These are phyloP conservation scores for Acanthiza pusilla DNA, from an alignment of 2,797 vertebrate species.

Conservation along the genomic window DNA sequence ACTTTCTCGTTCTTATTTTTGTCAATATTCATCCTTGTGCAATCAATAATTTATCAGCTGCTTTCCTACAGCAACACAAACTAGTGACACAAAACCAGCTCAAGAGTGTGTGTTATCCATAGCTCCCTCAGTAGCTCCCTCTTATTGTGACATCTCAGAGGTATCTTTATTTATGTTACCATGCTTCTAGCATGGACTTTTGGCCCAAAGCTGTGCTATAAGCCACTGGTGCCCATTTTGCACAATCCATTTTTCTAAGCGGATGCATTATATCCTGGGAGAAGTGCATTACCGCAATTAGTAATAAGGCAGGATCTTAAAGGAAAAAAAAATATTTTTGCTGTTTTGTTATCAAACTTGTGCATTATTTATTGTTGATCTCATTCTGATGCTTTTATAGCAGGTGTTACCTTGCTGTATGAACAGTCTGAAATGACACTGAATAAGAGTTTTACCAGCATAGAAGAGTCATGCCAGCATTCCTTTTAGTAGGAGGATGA, in stretches of 20 bases:
- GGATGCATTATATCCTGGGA: rapidly evolving
- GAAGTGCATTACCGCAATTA: background rate
- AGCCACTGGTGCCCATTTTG: background rate
- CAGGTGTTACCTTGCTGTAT: background rate
- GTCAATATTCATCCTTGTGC: background rate
- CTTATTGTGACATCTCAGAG: background rate
- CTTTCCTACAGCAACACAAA: background rate
- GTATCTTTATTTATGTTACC: background rate
- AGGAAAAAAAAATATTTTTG: background rate
- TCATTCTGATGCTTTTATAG: background rate
- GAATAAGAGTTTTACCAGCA: background rate
- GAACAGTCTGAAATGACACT: background rate
- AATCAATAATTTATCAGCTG: background rate
- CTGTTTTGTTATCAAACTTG: background rate
- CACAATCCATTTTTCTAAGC: background rate
- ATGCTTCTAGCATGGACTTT: background rate
- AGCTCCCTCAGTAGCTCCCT: background rate
- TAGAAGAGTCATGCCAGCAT: background rate
- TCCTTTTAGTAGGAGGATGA: background rate
- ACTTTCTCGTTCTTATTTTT: background rate
- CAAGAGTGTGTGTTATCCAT: background rate
- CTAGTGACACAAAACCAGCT: background rate
- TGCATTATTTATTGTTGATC: background rate
- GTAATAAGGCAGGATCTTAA: background rate
- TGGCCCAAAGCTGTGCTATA: background rate